Percentiles rank a stretch among this genome's conserved stretches.
phyloP scores from a whole-genome alignment of 2,113 vertebrate genomes.

The Agelaius tricolor region DNA sequence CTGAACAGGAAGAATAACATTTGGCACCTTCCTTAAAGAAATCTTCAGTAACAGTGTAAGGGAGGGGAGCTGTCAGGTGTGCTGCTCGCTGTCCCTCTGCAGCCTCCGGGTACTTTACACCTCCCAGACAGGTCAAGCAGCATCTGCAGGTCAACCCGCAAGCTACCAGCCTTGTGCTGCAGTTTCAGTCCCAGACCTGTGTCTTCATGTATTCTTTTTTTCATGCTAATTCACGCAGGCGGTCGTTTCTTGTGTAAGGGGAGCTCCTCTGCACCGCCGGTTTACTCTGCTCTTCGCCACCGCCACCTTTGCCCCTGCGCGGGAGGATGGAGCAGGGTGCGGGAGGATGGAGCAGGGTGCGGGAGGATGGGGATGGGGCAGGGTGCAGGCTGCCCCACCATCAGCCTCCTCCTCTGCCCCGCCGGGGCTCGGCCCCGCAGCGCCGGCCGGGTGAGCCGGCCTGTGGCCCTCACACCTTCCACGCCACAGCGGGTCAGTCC shows the following conservation, averaged over 20 bases:
- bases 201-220: not conserved
- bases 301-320: not conserved
- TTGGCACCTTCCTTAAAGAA: not conserved
- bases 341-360: not conserved
- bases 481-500: not conserved
- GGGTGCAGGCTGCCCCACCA: not conserved
- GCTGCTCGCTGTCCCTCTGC: not conserved
- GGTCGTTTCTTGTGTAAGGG: not conserved
- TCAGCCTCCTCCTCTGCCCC: not conserved
- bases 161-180: not conserved
- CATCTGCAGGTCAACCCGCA: not conserved
- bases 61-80: not conserved
- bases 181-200: not conserved
- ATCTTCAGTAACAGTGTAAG: not conserved
- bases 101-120: not conserved
- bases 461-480: not conserved
- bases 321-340: not conserved
- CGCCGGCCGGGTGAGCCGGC: not conserved
- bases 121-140: not conserved
- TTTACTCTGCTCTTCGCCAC: not conserved
- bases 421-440: not conserved
- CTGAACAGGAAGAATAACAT: not conserved
- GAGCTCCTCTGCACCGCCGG: not conserved
- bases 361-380: fast-evolving
- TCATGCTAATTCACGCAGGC: not conserved